Evolutionary conservation across 2,888 invertebrate species (phyloP), one percentile per base, ranked within the genome.

Genomic region (Phymatocera aterrima): DNA sequence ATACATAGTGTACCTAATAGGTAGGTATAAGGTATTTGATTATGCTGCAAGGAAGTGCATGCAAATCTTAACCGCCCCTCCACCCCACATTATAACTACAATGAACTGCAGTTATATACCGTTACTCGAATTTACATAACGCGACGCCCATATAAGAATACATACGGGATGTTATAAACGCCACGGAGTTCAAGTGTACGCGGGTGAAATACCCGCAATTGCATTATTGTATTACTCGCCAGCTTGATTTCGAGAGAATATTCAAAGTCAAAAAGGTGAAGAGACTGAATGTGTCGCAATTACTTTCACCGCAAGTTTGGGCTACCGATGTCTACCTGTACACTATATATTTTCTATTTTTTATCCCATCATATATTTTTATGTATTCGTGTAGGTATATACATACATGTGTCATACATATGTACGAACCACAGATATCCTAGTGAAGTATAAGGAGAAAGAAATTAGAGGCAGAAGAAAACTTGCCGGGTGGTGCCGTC

Each of bases 11-110:
- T n/a, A n/a, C n/a, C n/a, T n/a, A n/a, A n/a, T n/a, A n/a, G n/a
- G n/a, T n/a, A n/a, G n/a, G n/a, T 51, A 51, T 4, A 51, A 3
- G 46, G 46, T 43, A 68, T 68, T 68, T 31, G 31, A 51, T 34
- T 34, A 86, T 85, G 85, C 83, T 80, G 81, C 78, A 80, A 84
- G 83, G 83, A 83, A 85, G 85, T 83, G 83, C 87, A 88, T 88
- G 88, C 87, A 87, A 88, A 88, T 88, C 87, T 84, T 83, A 83
- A 83, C 48, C 72, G 34, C 12, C 8, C 3, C 12, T 12, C 15
- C 31, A 61, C 24, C 54, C n/a, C n/a, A n/a, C n/a, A n/a, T n/a
- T 37, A 24, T 64, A 68, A 24, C 15, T 46, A 46, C 68, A 57
- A 57, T 57, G 57, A 57, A 72, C 48, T 64, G 37, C 61, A 64